phyloP scores from a whole-genome alignment of 2,113 vertebrate species.

The Macaca fascicularis region DNA sequence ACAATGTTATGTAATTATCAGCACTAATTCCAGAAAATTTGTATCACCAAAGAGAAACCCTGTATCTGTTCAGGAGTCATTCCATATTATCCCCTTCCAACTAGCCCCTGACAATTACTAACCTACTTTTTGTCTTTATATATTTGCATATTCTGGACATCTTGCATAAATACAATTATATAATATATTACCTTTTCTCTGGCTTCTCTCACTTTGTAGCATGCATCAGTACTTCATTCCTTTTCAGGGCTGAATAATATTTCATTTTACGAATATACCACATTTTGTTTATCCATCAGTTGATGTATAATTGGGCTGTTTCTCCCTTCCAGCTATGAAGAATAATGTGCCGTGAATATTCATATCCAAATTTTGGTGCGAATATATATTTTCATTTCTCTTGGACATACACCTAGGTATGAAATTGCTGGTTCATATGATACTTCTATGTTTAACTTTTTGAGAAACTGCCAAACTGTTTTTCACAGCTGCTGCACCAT shows the following conservation, averaged over 20 bases:
- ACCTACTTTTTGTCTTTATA: not conserved
- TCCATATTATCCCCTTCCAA: not conserved
- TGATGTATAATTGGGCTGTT: not conserved
- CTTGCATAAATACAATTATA: not conserved
- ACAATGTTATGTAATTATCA: not conserved
- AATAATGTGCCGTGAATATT: not conserved
- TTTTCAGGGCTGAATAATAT: not conserved
- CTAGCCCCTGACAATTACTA: too few species aligned
- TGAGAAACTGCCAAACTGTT: not conserved
- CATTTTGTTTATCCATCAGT: not conserved
- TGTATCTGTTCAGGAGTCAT: not conserved
- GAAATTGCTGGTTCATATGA: not conserved
- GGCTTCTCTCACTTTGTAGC: not conserved
- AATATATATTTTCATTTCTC: not conserved
- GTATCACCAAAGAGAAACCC: not conserved
- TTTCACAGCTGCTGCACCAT: not conserved
- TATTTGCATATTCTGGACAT: not conserved
- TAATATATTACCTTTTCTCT: not conserved
- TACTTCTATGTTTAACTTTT: not conserved
- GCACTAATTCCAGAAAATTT: not conserved
- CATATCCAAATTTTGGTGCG: not conserved
- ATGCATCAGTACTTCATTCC: not conserved
- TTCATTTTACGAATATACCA: not conserved
- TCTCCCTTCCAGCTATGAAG: not conserved
- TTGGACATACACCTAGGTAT: not conserved